phyloP scores from a whole-genome alignment of 2,888 invertebrate species.

The Drosophila tanythrix region DNA sequence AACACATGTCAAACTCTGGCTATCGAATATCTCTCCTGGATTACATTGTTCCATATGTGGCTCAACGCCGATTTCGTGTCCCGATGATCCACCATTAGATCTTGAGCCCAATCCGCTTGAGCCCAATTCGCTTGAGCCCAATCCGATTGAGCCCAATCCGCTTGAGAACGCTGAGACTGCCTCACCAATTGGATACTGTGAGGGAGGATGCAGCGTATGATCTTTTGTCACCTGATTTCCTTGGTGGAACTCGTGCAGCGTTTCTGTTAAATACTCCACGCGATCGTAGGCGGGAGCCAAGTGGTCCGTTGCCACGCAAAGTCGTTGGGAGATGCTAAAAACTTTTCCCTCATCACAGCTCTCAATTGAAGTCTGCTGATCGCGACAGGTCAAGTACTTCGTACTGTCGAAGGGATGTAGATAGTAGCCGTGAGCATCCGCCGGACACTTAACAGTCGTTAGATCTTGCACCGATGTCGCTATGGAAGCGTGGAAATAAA shows the following conservation, averaged over 20 bases:
- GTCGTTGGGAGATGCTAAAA: slow-evolving; percentile 86
- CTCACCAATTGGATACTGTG: background rate
- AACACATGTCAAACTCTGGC: slow-evolving; percentile 86
- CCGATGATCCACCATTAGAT: background rate
- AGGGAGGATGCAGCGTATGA: background rate
- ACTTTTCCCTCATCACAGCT: slow-evolving; percentile 88
- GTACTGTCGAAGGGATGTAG: slow-evolving; percentile 86
- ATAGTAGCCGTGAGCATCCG: slow-evolving; percentile 85
- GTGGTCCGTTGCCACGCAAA: slow-evolving; percentile 87
- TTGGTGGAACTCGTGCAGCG: slow-evolving; percentile 56
- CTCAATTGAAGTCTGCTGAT: slow-evolving; percentile 87
- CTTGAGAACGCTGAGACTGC: background rate
- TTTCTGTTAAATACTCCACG: slow-evolving; percentile 73
- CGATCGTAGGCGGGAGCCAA: slow-evolving; percentile 84
- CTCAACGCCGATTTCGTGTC: slow-evolving; percentile 84
- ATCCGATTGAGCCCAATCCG: no score
- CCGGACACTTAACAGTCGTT: slow-evolving; percentile 85
- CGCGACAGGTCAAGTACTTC: slow-evolving; percentile 88
- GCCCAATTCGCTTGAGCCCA: background rate
- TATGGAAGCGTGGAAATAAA: slow-evolving; percentile 12
- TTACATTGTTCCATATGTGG: slow-evolving; percentile 87
- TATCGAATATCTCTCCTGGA: slow-evolving; percentile 87
- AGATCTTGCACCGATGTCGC: slow-evolving; percentile 71
- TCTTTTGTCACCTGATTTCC: slow-evolving; percentile 5
- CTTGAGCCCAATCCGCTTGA: background rate